Evolutionary conservation across 2,113 vertebrate genomes (phyloP).

Genomic region (Anolis carolinensis): DNA sequence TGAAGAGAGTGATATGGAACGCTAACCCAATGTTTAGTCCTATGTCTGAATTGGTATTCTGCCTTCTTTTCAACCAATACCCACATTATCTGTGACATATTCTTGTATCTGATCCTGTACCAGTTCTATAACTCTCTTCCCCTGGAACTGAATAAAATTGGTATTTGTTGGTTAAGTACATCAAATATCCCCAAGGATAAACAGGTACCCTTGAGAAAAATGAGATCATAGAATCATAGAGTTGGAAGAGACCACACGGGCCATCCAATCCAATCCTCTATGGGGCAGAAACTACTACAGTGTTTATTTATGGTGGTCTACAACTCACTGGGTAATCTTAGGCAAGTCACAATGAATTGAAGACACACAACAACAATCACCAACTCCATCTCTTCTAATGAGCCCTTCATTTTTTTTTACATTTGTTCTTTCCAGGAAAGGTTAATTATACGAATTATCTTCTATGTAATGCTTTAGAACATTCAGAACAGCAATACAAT

Average conservation of each 20-base stretch:
- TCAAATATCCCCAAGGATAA: not conserved
- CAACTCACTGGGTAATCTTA: too few species aligned
- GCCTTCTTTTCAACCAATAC: not conserved
- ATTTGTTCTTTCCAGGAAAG: not conserved
- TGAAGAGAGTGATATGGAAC: too few species aligned
- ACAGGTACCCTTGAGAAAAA: not conserved
- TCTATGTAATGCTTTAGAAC: not conserved
- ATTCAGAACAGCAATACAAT: not conserved
- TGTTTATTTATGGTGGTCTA: not conserved
- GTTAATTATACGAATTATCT: not conserved
- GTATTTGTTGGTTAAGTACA: not conserved
- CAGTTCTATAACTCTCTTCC: not conserved
- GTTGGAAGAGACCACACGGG: too few species aligned
- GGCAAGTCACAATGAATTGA: too few species aligned
- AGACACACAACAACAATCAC: not conserved
- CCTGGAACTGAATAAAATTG: not conserved
- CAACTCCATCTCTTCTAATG: not conserved
- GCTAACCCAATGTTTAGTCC: not conserved
- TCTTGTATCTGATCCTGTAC: not conserved
- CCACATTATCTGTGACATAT: not conserved
- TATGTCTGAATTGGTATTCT: not conserved
- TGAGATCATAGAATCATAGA: too few species aligned
- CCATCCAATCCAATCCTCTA: too few species aligned
- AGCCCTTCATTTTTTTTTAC: not conserved
- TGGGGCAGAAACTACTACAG: not conserved